These are phyloP conservation scores for Tragelaphus buxtoni DNA, from an alignment of 2,113 vertebrate genomes.

Conservation along the genomic window DNA sequence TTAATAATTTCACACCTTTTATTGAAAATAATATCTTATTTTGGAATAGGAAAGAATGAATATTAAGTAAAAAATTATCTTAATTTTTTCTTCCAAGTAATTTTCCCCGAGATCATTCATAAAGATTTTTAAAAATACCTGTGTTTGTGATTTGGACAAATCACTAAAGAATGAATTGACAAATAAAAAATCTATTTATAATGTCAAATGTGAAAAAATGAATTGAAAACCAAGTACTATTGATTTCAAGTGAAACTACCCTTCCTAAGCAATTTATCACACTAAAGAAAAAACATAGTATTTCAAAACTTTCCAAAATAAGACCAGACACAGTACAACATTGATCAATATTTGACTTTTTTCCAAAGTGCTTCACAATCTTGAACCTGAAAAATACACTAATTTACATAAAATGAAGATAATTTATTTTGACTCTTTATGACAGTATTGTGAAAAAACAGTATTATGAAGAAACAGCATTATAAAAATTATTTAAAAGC, in stretches of 20 bases:
- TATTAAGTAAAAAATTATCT: background rate
- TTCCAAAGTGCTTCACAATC: background rate
- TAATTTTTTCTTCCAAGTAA: background rate
- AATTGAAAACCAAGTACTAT: slow-evolving; percentile 8
- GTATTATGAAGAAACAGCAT: background rate
- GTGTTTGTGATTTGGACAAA: background rate
- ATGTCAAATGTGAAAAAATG: background rate
- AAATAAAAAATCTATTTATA: background rate
- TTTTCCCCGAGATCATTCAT: background rate
- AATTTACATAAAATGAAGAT: background rate
- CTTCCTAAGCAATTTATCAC: background rate
- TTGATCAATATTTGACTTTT: background rate
- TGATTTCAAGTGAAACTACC: background rate
- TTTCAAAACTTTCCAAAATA: background rate
- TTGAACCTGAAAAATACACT: background rate
- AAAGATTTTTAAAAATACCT: background rate
- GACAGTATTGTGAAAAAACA: background rate
- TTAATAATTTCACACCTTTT: background rate
- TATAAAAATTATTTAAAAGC: background rate
- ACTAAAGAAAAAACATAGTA: background rate
- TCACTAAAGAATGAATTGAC: background rate
- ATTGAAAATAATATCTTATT: background rate
- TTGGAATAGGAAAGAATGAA: background rate
- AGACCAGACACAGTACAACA: background rate
- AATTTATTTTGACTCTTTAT: background rate